phyloP scores from a whole-genome alignment of 2,113 vertebrate genomes.

The Steatornis caripensis region DNA sequence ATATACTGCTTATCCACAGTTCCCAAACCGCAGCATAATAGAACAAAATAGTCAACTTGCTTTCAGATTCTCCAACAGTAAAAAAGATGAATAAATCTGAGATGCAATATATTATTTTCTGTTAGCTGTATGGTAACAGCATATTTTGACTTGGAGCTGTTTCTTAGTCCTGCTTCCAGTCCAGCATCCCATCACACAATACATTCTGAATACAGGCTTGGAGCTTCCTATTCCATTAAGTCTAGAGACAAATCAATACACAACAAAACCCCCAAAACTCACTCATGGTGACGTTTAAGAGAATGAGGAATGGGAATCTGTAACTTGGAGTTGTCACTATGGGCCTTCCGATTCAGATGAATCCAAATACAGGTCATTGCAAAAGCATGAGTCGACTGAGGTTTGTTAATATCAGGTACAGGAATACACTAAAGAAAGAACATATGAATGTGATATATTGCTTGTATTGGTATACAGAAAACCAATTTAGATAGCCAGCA shows the following conservation, averaged over 20 bases:
- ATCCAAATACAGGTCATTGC: constrained; percentile 99
- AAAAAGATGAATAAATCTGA: neutral
- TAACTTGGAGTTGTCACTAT: constrained; percentile 93
- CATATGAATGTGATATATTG: neutral
- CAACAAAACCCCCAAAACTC: constrained; percentile 33
- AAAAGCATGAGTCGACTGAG: constrained; percentile 97
- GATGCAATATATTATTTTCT: neutral
- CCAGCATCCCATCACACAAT: neutral
- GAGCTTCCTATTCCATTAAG: neutral
- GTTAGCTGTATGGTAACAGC: neutral
- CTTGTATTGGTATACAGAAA: neutral
- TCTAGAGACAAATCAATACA: neutral
- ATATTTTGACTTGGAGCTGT: neutral
- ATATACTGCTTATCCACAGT: neutral
- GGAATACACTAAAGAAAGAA: constrained; percentile 87
- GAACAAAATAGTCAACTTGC: neutral
- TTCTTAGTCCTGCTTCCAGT: neutral
- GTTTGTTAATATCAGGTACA: constrained; percentile 98
- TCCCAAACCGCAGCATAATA: neutral
- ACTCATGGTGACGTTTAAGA: constrained; percentile 96
- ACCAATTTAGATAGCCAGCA: neutral
- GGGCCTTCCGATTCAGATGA: constrained; percentile 97
- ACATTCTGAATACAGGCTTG: neutral
- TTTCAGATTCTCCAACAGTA: neutral
- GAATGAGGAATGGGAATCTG: constrained; percentile 99